phyloP scores from a whole-genome alignment of 1,140 invertebrate genomes.

The Plutomurus gul region DNA sequence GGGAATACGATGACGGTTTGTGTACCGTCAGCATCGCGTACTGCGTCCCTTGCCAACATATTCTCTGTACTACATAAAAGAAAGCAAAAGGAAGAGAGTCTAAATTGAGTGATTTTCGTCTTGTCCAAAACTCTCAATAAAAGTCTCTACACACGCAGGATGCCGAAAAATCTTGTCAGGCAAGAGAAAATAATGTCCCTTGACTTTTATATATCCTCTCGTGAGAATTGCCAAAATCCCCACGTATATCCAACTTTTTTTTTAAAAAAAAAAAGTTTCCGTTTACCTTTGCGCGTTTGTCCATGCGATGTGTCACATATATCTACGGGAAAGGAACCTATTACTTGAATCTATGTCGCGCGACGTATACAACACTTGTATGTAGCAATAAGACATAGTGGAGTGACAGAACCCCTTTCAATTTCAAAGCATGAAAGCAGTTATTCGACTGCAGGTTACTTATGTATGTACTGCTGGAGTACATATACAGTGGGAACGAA shows the following conservation, averaged over 20 bases:
- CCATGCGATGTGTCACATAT: constrained; percentile 46
- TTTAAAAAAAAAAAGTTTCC: constrained; percentile 39
- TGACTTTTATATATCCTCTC: constrained; percentile 48
- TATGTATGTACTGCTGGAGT: neutral
- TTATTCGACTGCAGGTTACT: constrained; percentile 11
- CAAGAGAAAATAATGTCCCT: constrained; percentile 48
- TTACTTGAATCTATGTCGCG: neutral
- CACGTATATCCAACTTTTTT: constrained; percentile 41
- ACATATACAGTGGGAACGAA: too few species aligned
- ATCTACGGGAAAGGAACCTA: constrained; percentile 32
- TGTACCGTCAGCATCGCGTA: neutral
- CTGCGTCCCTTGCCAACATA: neutral
- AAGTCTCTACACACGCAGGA: constrained; percentile 15
- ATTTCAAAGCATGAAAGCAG: neutral
- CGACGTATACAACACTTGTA: neutral
- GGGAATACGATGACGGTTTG: too few species aligned
- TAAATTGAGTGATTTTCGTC: constrained; percentile 46
- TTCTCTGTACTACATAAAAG: neutral
- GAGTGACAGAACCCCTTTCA: neutral
- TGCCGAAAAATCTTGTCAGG: constrained; percentile 40
- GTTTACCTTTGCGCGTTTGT: constrained; percentile 45
- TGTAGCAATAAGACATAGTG: neutral
- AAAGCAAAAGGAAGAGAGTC: constrained; percentile 2
- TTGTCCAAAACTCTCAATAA: constrained; percentile 40
- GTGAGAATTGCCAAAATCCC: constrained; percentile 48